These are phyloP conservation scores for Rallus crepitans DNA, from an alignment of 2,797 vertebrate genomes.

Conservation along the genomic window DNA sequence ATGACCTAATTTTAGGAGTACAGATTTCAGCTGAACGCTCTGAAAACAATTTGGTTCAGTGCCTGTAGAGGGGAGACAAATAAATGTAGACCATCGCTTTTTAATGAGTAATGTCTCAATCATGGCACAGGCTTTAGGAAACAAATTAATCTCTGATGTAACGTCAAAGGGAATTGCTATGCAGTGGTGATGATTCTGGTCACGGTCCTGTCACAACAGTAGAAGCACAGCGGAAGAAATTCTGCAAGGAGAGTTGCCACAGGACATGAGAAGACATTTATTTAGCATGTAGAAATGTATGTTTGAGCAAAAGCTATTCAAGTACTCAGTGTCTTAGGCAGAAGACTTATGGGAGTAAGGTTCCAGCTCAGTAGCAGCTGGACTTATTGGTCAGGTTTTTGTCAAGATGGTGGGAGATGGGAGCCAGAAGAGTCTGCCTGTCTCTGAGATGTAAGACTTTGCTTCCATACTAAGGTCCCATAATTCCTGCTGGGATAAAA, in stretches of 20 bases:
- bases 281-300: neutral
- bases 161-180: neutral
- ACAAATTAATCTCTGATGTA: neutral
- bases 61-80: neutral
- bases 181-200: neutral
- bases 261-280: neutral
- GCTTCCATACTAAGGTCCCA: neutral
- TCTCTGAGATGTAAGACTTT: neutral
- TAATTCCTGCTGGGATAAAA: too few relatives aligned
- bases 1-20: constrained; percentile 58
- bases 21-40: neutral
- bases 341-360: neutral
- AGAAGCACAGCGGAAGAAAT: neutral
- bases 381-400: neutral
- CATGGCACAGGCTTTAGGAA: neutral
- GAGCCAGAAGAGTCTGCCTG: neutral
- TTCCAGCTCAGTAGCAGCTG: neutral
- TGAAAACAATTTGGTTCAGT: constrained; percentile 10
- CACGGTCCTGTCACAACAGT: neutral
- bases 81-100: neutral
- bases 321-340: neutral
- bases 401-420: neutral
- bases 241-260: neutral
- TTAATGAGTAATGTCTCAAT: neutral
- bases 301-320: neutral